Percentiles rank a stretch among this genome's conserved stretches.
Evolutionary conservation across 1,140 invertebrate genomes (phyloP).

Genomic region (Nilaparvata lugens): DNA sequence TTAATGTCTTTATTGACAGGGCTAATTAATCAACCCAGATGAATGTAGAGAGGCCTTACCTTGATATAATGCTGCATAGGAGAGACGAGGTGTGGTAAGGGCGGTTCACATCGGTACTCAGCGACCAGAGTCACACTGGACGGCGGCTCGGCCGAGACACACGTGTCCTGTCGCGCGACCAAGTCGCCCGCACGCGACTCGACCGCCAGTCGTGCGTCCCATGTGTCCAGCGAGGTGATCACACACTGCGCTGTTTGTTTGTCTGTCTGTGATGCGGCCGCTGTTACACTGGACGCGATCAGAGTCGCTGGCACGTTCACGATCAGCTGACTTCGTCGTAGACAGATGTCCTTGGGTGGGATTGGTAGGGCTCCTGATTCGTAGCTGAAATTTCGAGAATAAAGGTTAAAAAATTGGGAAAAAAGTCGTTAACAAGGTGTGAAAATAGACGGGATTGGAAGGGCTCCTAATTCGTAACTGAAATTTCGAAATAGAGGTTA

Average conservation of each 20-base stretch:
- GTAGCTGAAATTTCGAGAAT: background rate
- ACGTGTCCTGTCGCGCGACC: conserved; percentile 66
- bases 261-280: too few relatives aligned
- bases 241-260: conserved; percentile 38
- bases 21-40: background rate
- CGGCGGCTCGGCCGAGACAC: conserved; percentile 59
- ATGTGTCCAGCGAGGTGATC: conserved; percentile 64
- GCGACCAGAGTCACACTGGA: conserved; percentile 71
- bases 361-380: conserved; percentile 8
- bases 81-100: background rate
- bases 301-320: conserved; percentile 16
- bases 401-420: too few relatives aligned
- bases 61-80: conserved; percentile 17
- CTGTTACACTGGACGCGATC: conserved; percentile 18
- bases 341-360: conserved; percentile 47
- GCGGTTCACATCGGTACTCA: conserved; percentile 25
- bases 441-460: conserved; percentile 9
- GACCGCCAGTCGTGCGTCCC: conserved; percentile 65
- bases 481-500: background rate
- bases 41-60: conserved; percentile 5
- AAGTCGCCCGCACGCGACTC: conserved; percentile 69
- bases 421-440: too few relatives aligned
- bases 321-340: conserved; percentile 66
- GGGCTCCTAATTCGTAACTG: background rate
- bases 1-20: too few relatives aligned